Evolutionary conservation across 2,113 vertebrate genomes (phyloP).

Genomic region (Stegastes partitus): DNA sequence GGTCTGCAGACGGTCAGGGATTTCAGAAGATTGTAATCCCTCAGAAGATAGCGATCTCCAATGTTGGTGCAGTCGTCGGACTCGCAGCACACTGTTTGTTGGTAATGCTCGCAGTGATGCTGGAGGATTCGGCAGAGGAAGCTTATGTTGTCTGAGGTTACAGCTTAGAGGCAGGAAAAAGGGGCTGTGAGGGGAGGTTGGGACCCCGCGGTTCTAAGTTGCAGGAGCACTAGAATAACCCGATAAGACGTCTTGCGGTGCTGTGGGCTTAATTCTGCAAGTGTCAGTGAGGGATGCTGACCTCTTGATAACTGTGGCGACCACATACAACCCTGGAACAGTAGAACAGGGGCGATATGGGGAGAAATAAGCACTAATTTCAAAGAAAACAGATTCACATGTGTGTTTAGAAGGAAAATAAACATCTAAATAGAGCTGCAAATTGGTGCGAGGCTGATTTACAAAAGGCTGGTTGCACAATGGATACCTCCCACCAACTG

Average conservation of each 20-base stretch:
- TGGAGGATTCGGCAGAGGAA: slow-evolving; percentile 31
- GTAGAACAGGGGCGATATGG: too few relatives aligned
- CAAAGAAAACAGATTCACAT: too few relatives aligned
- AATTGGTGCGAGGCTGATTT: too few relatives aligned
- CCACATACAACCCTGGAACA: too few relatives aligned
- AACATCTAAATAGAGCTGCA: too few relatives aligned
- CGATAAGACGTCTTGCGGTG: not conserved
- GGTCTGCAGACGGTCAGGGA: slow-evolving; percentile 7
- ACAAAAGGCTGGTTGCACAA: too few relatives aligned
- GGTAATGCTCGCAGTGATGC: slow-evolving; percentile 12
- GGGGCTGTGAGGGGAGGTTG: not conserved
- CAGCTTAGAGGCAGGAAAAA: slow-evolving; percentile 18
- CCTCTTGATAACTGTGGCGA: slow-evolving; percentile 5
- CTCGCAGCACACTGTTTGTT: slow-evolving; percentile 24
- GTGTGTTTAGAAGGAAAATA: too few relatives aligned
- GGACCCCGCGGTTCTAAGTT: not conserved
- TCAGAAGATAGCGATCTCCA: slow-evolving; percentile 46
- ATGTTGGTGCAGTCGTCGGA: slow-evolving; percentile 17
- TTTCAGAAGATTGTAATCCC: slow-evolving; percentile 35
- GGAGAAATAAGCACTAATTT: too few relatives aligned
- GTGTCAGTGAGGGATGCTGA: slow-evolving; percentile 1
- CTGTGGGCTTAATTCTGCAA: slow-evolving; percentile 16
- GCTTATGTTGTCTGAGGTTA: slow-evolving; percentile 19
- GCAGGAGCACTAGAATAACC: slow-evolving; percentile 5
- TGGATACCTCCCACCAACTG: too few relatives aligned